Evolutionary conservation across 2,113 vertebrate genomes (phyloP).

Genomic region (Antigone vipio): DNA sequence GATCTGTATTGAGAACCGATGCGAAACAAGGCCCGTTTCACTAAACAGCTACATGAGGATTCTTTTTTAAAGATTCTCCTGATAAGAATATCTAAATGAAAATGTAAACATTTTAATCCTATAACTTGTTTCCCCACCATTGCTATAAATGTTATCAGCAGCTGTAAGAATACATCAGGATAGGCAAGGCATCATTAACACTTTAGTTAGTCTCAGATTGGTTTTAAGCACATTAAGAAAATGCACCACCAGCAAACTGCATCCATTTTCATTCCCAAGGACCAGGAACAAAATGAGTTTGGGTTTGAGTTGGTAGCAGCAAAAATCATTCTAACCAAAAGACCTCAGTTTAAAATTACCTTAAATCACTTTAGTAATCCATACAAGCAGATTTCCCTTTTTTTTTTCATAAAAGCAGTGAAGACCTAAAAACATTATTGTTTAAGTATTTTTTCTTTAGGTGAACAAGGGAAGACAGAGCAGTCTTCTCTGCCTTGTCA

Average conservation of each 20-base stretch:
- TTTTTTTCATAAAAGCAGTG: neutral
- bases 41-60: neutral
- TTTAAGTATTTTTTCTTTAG: neutral
- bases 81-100: neutral
- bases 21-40: neutral
- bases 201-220: neutral
- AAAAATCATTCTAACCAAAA: neutral
- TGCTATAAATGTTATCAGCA: neutral
- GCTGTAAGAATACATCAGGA: neutral
- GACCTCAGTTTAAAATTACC: neutral
- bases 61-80: neutral
- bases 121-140: neutral
- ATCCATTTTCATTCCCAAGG: neutral
- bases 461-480: neutral
- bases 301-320: neutral
- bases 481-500: neutral
- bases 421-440: neutral
- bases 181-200: neutral
- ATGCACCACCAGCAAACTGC: neutral
- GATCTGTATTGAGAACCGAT: neutral
- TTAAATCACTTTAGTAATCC: neutral
- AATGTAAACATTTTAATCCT: neutral
- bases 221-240: neutral
- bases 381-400: neutral
- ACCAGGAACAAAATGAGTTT: neutral